Percentiles rank a stretch among this genome's conserved stretches.
These are phyloP conservation scores for Odocoileus hemionus DNA, from an alignment of 2,113 vertebrate genomes.

Conservation along the genomic window DNA sequence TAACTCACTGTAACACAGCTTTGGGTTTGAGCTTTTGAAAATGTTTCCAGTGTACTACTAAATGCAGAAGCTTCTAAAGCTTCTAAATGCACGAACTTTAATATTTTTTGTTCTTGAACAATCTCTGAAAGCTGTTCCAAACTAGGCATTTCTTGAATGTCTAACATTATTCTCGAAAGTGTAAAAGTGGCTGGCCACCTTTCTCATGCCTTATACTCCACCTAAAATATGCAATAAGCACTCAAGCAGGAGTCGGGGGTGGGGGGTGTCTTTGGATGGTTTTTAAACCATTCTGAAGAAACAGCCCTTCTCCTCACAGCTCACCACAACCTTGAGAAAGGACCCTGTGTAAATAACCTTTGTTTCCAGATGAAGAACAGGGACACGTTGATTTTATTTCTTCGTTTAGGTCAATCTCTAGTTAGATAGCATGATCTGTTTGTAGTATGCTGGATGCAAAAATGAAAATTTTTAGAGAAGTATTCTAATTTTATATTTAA, in stretches of 20 bases:
- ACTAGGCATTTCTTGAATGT: slow-evolving; percentile 45
- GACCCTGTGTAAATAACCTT: neutral
- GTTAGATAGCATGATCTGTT: slow-evolving; percentile 44
- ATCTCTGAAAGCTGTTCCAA: slow-evolving; percentile 63
- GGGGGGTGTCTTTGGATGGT: slow-evolving; percentile 22
- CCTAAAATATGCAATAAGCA: slow-evolving; percentile 68
- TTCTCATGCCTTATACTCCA: slow-evolving; percentile 76
- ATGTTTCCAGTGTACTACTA: neutral
- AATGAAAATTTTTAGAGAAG: slow-evolving; percentile 13
- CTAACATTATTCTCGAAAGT: neutral
- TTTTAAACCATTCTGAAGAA: slow-evolving; percentile 31
- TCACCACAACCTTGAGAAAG: slow-evolving; percentile 22
- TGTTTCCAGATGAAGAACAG: neutral
- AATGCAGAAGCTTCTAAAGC: neutral
- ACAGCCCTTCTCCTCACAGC: slow-evolving; percentile 32
- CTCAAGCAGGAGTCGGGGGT: neutral
- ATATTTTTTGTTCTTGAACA: slow-evolving; percentile 52
- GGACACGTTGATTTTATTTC: neutral
- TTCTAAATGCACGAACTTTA: slow-evolving; percentile 5
- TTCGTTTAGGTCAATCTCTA: slow-evolving; percentile 4
- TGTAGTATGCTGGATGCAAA: slow-evolving; percentile 58
- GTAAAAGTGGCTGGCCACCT: slow-evolving; percentile 47
- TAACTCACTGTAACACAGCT: neutral
- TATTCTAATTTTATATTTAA: slow-evolving; percentile 54
- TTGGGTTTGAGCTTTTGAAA: slow-evolving; percentile 12